phyloP scores from a whole-genome alignment of 2,888 invertebrate species.

The Hecatera dysodea region DNA sequence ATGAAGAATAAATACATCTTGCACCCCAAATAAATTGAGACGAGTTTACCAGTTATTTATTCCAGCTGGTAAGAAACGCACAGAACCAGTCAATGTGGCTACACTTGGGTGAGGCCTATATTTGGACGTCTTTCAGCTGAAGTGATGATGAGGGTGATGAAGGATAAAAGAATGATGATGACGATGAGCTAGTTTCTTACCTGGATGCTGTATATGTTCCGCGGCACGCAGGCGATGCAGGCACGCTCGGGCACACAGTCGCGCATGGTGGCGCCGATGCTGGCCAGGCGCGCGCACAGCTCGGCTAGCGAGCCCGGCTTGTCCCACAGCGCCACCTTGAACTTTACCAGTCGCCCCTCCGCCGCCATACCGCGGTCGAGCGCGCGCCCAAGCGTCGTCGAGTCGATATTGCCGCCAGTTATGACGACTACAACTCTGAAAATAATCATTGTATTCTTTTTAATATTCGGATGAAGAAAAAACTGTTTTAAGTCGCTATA shows the following conservation, averaged over 20 bases:
- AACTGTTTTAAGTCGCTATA: too few relatives aligned
- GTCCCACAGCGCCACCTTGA: constrained; percentile 93
- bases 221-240: constrained; percentile 93
- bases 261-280: constrained; percentile 95
- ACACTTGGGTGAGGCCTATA: too few relatives aligned
- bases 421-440: constrained; percentile 94
- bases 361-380: constrained; percentile 97
- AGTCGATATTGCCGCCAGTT: constrained; percentile 97
- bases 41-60: too few relatives aligned
- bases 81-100: too few relatives aligned
- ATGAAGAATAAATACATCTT: too few relatives aligned
- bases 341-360: constrained; percentile 93
- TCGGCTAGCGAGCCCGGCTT: constrained; percentile 97
- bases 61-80: too few relatives aligned
- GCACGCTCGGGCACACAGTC: constrained; percentile 98
- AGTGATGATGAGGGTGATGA: too few relatives aligned
- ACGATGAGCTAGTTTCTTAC: constrained; percentile 62
- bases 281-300: constrained; percentile 93
- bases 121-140: too few relatives aligned
- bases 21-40: too few relatives aligned
- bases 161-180: too few relatives aligned
- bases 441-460: not conserved
- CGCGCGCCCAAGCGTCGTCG: constrained; percentile 96
- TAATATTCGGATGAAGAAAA: too few relatives aligned
- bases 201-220: constrained; percentile 93